These are phyloP conservation scores for Coelinius sp. DNA, from an alignment of 2,888 invertebrate species.

Conservation along the genomic window DNA sequence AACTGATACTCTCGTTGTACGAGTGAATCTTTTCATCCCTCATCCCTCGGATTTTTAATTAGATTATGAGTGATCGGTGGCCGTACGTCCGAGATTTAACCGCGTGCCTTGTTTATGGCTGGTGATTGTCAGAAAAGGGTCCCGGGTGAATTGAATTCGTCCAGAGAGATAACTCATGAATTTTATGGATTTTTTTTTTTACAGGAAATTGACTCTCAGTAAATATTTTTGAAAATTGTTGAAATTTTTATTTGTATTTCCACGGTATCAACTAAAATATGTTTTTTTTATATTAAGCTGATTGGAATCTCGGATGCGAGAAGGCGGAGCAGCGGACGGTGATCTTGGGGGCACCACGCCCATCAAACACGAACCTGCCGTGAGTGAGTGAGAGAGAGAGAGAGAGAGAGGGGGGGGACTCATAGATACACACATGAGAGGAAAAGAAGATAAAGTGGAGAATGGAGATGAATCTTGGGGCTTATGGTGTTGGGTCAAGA, in stretches of 20 bases:
- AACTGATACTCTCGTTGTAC: constrained; percentile 7
- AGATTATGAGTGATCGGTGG: constrained; percentile 48
- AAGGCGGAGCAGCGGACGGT: constrained; percentile 54
- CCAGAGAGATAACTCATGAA: constrained; percentile 47
- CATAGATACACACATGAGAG: background rate
- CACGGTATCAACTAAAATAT: background rate
- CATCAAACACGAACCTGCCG: constrained; percentile 54
- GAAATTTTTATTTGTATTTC: constrained; percentile 25
- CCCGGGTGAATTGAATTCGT: background rate
- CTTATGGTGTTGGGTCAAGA: constrained; percentile 3
- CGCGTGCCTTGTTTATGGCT: constrained; percentile 27
- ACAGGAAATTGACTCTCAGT: background rate
- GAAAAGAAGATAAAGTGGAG: constrained; percentile 13
- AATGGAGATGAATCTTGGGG: constrained; percentile 17
- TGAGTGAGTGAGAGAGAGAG: background rate
- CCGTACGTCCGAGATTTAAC: constrained; percentile 33
- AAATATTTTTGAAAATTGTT: background rate
- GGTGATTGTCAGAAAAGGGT: background rate
- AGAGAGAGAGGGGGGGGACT: background rate
- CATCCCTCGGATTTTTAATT: constrained; percentile 15
- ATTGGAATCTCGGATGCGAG: constrained; percentile 32
- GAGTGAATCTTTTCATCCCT: background rate
- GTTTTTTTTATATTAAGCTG: constrained; percentile 12
- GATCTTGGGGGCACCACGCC: constrained; percentile 55
- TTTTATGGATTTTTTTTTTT: constrained; percentile 50